phyloP scores from a whole-genome alignment of 2,888 invertebrate genomes.

The Eupsilia transversa region DNA sequence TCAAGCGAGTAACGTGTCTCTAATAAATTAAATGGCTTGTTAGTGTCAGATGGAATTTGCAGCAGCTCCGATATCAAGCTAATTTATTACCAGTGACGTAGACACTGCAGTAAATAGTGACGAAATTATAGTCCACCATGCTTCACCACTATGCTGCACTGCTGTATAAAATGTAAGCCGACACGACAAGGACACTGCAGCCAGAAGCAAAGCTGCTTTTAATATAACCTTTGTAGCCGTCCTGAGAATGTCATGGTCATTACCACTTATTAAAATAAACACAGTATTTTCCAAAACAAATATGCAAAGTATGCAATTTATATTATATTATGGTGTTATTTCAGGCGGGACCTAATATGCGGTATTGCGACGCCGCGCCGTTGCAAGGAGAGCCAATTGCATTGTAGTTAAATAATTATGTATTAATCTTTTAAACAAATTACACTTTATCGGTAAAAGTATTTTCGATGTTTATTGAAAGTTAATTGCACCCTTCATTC shows the following conservation, averaged over 20 bases:
- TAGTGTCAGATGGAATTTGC: slow-evolving; percentile 48
- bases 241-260: slow-evolving; percentile 54
- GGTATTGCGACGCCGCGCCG: slow-evolving; percentile 5
- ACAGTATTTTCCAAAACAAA: slow-evolving; percentile 31
- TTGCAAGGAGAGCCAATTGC: slow-evolving; percentile 31
- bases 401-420: slow-evolving; percentile 8
- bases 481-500: slow-evolving; percentile 4
- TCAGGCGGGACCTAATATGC: slow-evolving; percentile 11
- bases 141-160: slow-evolving; percentile 48
- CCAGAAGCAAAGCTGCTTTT: slow-evolving; percentile 57
- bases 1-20: slow-evolving; percentile 44
- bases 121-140: slow-evolving; percentile 48
- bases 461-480: slow-evolving; percentile 4
- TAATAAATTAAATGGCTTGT: slow-evolving; percentile 47
- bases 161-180: slow-evolving; percentile 60
- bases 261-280: slow-evolving; percentile 32
- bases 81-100: slow-evolving; percentile 53
- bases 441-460: slow-evolving; percentile 3
- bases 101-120: slow-evolving; percentile 55
- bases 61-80: slow-evolving; percentile 30
- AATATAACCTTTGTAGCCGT: slow-evolving; percentile 35
- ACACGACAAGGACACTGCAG: slow-evolving; percentile 70
- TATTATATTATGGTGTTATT: slow-evolving; percentile 19
- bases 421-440: slow-evolving; percentile 13
- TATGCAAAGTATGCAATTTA: slow-evolving; percentile 21